phyloP scores from a whole-genome alignment of 1,140 invertebrate species.

The Zaprionus inermis region DNA sequence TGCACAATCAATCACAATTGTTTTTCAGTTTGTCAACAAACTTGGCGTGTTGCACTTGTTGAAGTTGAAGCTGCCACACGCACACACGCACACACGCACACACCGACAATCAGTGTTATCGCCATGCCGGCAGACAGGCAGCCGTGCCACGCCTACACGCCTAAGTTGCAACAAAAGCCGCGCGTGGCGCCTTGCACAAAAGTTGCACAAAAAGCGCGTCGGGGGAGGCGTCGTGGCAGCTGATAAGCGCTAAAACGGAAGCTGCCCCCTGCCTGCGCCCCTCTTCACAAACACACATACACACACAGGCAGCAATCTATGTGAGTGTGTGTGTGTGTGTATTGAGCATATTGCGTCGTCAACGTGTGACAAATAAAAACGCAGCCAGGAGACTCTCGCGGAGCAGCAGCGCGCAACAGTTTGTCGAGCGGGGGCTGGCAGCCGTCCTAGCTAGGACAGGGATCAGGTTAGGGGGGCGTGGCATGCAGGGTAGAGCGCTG shows the following conservation, averaged over 20 bases:
- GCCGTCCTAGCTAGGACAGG: background rate
- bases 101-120: slow-evolving; percentile 12
- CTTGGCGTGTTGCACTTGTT: slow-evolving; percentile 53
- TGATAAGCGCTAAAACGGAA: slow-evolving; percentile 4
- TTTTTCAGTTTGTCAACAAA: slow-evolving; percentile 79
- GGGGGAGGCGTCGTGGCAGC: background rate
- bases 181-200: background rate
- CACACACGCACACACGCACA: slow-evolving; percentile 38
- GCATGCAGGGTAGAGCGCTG: slow-evolving; percentile 1
- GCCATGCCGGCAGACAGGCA: background rate
- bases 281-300: background rate
- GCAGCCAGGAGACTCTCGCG: slow-evolving; percentile 38
- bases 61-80: slow-evolving; percentile 54
- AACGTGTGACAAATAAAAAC: slow-evolving; percentile 58
- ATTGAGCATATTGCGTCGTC: slow-evolving; percentile 49
- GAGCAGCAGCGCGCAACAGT: slow-evolving; percentile 57
- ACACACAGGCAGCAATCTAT: slow-evolving; percentile 1
- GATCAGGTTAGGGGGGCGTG: background rate
- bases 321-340: slow-evolving; percentile 29
- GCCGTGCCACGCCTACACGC: background rate
- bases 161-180: background rate
- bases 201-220: slow-evolving; percentile 4
- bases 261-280: background rate
- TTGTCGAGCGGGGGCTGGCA: slow-evolving; percentile 33
- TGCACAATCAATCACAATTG: slow-evolving; percentile 78